Conservation (phyloP, 2,113 vertebrate genomes). For the Fregetta grallaria region DNA sequence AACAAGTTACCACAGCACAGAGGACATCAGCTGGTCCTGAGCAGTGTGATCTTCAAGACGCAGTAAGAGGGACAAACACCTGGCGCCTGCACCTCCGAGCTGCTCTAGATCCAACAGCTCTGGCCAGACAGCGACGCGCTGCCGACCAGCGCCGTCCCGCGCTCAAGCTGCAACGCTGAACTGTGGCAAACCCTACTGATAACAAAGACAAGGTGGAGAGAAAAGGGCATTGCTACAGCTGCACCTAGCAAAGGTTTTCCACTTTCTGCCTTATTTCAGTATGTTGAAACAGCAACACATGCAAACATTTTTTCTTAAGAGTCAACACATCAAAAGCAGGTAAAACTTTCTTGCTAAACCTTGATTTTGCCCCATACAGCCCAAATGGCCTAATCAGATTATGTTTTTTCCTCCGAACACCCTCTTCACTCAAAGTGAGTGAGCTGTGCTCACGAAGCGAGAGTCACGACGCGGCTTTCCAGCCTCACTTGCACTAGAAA, state of each 20-base stretch:
- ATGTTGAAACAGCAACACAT: neutral
- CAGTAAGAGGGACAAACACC: neutral
- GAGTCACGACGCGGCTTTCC: neutral
- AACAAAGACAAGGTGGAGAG: neutral
- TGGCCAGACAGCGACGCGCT: fast-evolving
- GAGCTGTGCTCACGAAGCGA: fast-evolving
- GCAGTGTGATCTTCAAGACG: neutral
- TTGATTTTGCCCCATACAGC: neutral
- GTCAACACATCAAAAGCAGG: fast-evolving
- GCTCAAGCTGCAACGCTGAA: neutral
- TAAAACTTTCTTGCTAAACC: neutral
- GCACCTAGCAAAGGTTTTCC: neutral
- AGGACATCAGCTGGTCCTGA: neutral
- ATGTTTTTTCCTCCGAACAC: neutral
- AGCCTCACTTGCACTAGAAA: neutral
- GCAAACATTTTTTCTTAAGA: neutral
- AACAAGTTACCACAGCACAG: neutral
- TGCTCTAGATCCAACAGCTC: neutral
- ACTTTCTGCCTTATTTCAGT: neutral
- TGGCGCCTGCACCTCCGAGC: no score
- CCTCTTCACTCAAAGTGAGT: neutral
- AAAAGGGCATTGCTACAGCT: neutral
- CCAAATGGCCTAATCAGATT: neutral
- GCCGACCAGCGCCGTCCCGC: neutral
- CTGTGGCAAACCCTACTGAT: neutral